Base-by-base conservation (phyloP, 2,888 invertebrate genomes). In the Koerneria pararmatus region DNA sequence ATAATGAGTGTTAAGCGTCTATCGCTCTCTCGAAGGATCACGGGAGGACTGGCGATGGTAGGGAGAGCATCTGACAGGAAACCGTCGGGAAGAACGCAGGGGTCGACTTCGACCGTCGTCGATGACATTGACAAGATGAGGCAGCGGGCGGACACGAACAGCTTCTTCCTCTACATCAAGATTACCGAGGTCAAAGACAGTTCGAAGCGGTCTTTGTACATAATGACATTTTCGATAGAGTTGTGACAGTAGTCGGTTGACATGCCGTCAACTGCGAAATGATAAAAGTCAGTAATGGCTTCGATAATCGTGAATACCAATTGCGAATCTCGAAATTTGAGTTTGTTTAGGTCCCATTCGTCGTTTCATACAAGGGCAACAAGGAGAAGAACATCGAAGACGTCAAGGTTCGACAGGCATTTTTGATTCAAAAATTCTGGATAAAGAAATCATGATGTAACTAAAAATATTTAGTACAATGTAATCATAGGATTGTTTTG, bases 61-160 rank as follows among this genome's bases (percentile, higher is more conserved):
- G 37, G 64, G 34, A 37, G 54, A 1, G 11, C 46, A 15, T 64
- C 64, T 41, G 54, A 11, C 11, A 37, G 64, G 34, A 37, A 54
- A 1, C 46, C 46, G 11, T 64, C 64, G 31, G 54, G 54, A 24
- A n/a, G 64, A 24, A 24, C 15, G 15, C 6, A 19, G 15, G 22
- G 15, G 31, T 4, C 56, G 5, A 29, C 11, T 34, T 11, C 37
- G 2, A 1, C 46, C 5, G 3, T 32, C 46, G 54, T 56, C 31
- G 93, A 95, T 83, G 95, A 97, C 82, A 95, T 97, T 0, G 95
- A 97, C 84, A 95, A 92, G 84, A 94, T 94, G 93, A 93, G 93
- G 89, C 94, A 97, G 84, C 88, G 98, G 70, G 98, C 98, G 0
- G 95, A 95, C 77, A 93, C 95, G 85, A 98, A 98, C 86, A 97